phyloP scores from a whole-genome alignment of 1,140 invertebrate species.

The Halyomorpha halys region DNA sequence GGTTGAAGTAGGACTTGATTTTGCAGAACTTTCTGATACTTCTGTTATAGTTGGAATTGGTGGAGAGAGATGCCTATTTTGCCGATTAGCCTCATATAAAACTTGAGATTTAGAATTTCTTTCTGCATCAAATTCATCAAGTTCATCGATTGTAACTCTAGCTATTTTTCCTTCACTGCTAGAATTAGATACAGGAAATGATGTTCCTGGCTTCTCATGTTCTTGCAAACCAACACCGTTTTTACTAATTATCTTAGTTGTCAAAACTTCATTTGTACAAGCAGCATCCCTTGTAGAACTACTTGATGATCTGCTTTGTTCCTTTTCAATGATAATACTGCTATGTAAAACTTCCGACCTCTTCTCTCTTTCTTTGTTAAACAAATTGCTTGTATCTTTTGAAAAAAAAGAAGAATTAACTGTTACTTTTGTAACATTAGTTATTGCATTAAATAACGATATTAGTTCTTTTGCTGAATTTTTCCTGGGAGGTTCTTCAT shows the following conservation, averaged over 20 bases:
- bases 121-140: conserved; percentile 29
- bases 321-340: not conserved
- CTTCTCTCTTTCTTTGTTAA: not conserved
- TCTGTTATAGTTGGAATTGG: conserved; percentile 35
- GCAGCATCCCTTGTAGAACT: not conserved
- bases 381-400: not conserved
- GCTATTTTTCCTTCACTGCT: conserved; percentile 16
- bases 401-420: conserved; percentile 42
- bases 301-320: not conserved
- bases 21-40: conserved; percentile 34
- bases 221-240: not conserved
- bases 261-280: not conserved
- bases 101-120: conserved; percentile 32
- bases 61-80: conserved; percentile 32
- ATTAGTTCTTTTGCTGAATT: conserved; percentile 46
- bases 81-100: conserved; percentile 30
- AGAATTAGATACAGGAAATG: not conserved
- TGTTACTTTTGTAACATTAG: conserved; percentile 45
- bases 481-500: conserved; percentile 33
- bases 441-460: conserved; percentile 51
- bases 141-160: conserved; percentile 31
- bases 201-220: not conserved
- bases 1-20: conserved; percentile 32
- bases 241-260: not conserved
- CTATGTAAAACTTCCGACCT: not conserved